phyloP scores from a whole-genome alignment of 2,113 vertebrate species.

The Gasterosteus aculeatus region DNA sequence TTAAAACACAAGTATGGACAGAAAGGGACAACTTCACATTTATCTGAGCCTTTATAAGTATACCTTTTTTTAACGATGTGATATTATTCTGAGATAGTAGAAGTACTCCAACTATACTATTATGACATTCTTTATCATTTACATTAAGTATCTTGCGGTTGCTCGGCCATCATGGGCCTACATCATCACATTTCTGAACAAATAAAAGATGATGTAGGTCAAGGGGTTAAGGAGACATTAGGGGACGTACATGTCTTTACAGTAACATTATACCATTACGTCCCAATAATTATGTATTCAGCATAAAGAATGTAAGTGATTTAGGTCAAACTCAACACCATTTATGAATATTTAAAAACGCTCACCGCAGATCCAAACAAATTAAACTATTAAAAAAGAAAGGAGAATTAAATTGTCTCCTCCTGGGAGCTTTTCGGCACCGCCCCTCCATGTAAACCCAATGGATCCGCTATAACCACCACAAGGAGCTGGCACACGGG shows the following conservation, averaged over 20 bases:
- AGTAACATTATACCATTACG: constrained; percentile 47
- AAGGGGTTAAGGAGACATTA: constrained; percentile 28
- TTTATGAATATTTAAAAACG: constrained; percentile 51
- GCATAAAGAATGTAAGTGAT: constrained; percentile 45
- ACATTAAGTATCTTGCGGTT: constrained; percentile 50
- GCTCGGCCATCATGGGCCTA: constrained; percentile 17
- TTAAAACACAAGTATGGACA: constrained; percentile 35
- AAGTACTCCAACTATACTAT: constrained; percentile 40
- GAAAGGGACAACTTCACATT: constrained; percentile 36
- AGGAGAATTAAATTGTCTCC: constrained; percentile 48
- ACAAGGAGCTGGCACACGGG: constrained; percentile 72
- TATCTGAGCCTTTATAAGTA: constrained; percentile 35
- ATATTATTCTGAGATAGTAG: constrained; percentile 42
- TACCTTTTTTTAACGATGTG: constrained; percentile 40
- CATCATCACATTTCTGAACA: constrained; percentile 38
- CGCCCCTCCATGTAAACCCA: constrained; percentile 72
- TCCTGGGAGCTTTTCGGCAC: constrained; percentile 56
- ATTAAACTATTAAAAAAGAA: constrained; percentile 42
- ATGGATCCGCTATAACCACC: constrained; percentile 63
- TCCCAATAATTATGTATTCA: constrained; percentile 44
- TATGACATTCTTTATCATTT: constrained; percentile 61
- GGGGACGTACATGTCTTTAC: constrained; percentile 49
- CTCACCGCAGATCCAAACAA: constrained; percentile 63
- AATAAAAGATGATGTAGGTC: constrained; percentile 26
- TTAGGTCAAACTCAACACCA: constrained; percentile 44